Conservation (phyloP, 2,888 invertebrate genomes). For the Boloria selene region DNA sequence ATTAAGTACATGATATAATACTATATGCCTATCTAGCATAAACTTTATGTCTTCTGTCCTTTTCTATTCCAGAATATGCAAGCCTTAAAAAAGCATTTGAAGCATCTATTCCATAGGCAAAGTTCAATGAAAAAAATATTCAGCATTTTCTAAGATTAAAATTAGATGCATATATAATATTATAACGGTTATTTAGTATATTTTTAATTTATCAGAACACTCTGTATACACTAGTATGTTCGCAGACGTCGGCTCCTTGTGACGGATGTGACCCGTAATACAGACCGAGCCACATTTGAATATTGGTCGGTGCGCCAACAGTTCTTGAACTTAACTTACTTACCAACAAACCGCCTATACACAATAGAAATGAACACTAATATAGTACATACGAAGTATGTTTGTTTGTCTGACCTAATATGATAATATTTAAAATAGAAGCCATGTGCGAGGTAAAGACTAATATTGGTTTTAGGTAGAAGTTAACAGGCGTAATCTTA, state of each 20-base stretch:
- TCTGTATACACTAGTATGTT: slow-evolving; percentile 55
- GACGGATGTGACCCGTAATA: slow-evolving; percentile 68
- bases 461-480: no score
- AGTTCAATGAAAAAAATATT: no score
- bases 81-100: no score
- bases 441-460: no score
- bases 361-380: background rate
- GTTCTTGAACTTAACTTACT: slow-evolving; percentile 14
- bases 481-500: no score
- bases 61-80: no score
- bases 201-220: slow-evolving; percentile 40
- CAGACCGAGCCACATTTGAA: slow-evolving; percentile 64
- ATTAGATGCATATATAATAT: no score
- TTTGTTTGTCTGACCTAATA: background rate
- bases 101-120: no score
- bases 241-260: slow-evolving; percentile 60
- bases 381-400: background rate
- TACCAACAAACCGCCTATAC: background rate
- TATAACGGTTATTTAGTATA: background rate
- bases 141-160: background rate
- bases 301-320: slow-evolving; percentile 46
- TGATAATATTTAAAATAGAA: no score
- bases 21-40: no score
- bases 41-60: no score
- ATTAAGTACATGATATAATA: no score